Evolutionary conservation across 2,113 vertebrate genomes (phyloP), one percentile per base, ranked within the genome.

Genomic region (Dascyllus trimaculatus): DNA sequence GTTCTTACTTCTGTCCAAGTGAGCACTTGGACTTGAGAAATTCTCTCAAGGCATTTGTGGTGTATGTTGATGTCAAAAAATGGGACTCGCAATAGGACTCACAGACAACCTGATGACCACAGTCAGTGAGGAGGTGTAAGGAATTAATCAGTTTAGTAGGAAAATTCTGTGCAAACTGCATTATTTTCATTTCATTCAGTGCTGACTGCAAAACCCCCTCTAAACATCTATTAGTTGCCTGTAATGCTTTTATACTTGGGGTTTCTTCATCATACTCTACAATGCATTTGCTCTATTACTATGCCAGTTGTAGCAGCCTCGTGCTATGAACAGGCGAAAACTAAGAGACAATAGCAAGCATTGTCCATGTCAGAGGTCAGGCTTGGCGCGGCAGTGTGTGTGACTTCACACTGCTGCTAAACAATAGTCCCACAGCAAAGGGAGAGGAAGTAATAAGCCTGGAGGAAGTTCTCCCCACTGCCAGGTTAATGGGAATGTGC

Each of bases 361-460:
- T 94, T 93, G 91, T 93, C n/a, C 57, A 8, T 38, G 49, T 29
- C 38, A 74, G 80, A 71, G 68, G 25, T 78, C 75, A 66, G 60
- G 82, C 64, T 77, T 59, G 71, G 59, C 70, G 22, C 68, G 73
- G 80, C 82, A 38, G 70, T 53, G 56, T 68, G 63, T 73, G 17
- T 63, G 65, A 86, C 68, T 81, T 81, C 81, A 86, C 75, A 65
- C 70, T 79, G 84, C 2, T 65, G 62, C 71, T 64, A 45, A 89
- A 88, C 85, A 82, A 86, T 71, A 43, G 68, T 45, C 53, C 74
- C 15, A 17, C 58, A 78, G 82, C 45, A 58, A 75, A 38, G 21
- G 58, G 52, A 83, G 65, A 89, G 85, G 88, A 90, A 89, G 91
- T 85, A 88, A 89, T 90, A 85, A 79, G 46, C 65, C 73, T 14